These are phyloP conservation scores for Allacma fusca DNA, from an alignment of 2,888 invertebrate species.

Conservation along the genomic window DNA sequence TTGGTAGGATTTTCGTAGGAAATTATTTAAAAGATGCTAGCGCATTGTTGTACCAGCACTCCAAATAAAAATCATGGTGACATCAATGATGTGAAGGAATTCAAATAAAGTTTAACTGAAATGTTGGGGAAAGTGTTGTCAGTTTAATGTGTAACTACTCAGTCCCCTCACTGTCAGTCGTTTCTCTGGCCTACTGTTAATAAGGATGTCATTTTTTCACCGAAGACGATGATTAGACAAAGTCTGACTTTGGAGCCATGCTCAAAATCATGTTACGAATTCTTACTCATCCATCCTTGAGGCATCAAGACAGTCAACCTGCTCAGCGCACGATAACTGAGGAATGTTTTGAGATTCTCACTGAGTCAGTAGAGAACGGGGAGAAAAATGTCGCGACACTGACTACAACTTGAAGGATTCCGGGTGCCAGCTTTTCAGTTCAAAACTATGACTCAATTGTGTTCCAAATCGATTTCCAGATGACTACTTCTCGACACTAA, in stretches of 20 bases:
- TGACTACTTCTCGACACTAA: neutral
- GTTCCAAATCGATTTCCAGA: neutral
- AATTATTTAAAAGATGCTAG: too few relatives aligned
- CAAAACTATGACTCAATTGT: neutral
- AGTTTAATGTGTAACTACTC: neutral
- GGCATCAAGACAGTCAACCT: too few relatives aligned
- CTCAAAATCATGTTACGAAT: neutral
- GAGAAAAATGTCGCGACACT: neutral
- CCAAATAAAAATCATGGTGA: too few relatives aligned
- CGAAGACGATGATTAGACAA: neutral
- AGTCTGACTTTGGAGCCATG: slow-evolving; percentile 8
- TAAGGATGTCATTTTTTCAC: slow-evolving; percentile 6
- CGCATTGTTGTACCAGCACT: too few relatives aligned
- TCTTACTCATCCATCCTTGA: neutral
- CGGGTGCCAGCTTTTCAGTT: neutral
- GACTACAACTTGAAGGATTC: neutral
- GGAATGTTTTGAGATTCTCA: neutral
- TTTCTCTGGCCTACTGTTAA: neutral
- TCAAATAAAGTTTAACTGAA: neutral
- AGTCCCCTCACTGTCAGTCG: neutral
- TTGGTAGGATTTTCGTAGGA: too few relatives aligned
- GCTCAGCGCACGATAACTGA: neutral
- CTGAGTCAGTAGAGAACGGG: neutral
- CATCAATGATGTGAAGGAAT: too few relatives aligned
- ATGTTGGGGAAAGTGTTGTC: neutral